phyloP scores from a whole-genome alignment of 2,888 invertebrate genomes.

The Blastobasis adustella region DNA sequence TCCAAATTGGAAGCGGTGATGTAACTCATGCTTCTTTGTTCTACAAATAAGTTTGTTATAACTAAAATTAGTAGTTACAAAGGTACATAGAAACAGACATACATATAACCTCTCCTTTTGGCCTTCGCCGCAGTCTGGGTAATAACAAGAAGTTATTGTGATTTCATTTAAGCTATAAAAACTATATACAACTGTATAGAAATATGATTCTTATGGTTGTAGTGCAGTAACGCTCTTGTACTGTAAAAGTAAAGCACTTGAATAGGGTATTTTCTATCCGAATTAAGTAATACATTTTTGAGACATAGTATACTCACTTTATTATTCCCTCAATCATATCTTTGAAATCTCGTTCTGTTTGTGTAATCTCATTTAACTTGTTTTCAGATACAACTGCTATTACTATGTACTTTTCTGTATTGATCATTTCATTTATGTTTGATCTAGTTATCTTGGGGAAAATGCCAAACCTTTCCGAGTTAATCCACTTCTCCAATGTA shows the following conservation, averaged over 20 bases:
- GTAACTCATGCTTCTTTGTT: slow-evolving; percentile 81
- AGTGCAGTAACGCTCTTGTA: too few species aligned
- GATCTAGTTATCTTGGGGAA: slow-evolving; percentile 91
- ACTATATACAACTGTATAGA: too few species aligned
- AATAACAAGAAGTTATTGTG: too few species aligned
- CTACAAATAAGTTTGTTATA: slow-evolving; percentile 31
- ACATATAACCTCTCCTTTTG: too few species aligned
- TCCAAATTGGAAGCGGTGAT: slow-evolving; percentile 92
- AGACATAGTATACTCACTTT: slow-evolving; percentile 43
- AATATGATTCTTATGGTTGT: too few species aligned
- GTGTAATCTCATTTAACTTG: slow-evolving; percentile 85
- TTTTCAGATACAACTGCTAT: slow-evolving; percentile 92
- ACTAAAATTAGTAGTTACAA: background rate
- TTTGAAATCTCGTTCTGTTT: slow-evolving; percentile 87
- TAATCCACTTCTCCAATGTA: slow-evolving; percentile 90
- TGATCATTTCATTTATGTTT: slow-evolving; percentile 87
- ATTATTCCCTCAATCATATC: slow-evolving; percentile 90
- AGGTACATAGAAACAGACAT: too few species aligned
- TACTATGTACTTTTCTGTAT: slow-evolving; percentile 90
- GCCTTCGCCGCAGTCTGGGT: too few species aligned
- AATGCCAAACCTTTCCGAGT: slow-evolving; percentile 90
- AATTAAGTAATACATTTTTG: too few species aligned
- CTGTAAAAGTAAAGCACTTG: too few species aligned
- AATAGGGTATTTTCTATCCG: too few species aligned
- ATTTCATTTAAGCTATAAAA: too few species aligned